These are phyloP conservation scores for Tinea semifulvella DNA, from an alignment of 2,888 invertebrate species.

Conservation along the genomic window DNA sequence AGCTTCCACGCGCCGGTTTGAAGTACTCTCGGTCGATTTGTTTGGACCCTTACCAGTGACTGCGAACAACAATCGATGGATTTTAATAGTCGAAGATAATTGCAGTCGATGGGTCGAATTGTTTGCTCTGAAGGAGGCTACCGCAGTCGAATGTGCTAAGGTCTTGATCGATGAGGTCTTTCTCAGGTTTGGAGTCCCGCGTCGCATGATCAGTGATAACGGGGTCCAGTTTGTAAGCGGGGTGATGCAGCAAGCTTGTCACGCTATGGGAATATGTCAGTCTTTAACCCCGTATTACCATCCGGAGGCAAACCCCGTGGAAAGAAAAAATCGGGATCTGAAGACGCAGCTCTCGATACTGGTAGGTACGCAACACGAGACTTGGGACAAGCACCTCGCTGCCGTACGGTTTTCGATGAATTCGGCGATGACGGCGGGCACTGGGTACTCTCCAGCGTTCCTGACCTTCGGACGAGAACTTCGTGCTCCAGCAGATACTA, in stretches of 20 bases:
- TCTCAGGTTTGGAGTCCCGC: slow-evolving; percentile 28
- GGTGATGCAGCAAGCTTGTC: slow-evolving; percentile 28
- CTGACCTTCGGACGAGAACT: slow-evolving; percentile 24
- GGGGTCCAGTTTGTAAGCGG: slow-evolving; percentile 30
- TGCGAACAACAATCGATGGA: slow-evolving; percentile 17
- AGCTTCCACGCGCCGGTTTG: slow-evolving; percentile 21
- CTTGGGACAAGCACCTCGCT: slow-evolving; percentile 28
- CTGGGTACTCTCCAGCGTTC: slow-evolving; percentile 21
- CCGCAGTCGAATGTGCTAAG: slow-evolving; percentile 23
- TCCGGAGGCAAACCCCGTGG: slow-evolving; percentile 23
- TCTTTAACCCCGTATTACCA: slow-evolving; percentile 27
- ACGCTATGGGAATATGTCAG: slow-evolving; percentile 24
- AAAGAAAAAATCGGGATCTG: slow-evolving; percentile 20
- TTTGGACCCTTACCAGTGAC: slow-evolving; percentile 24
- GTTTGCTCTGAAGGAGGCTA: slow-evolving; percentile 22
- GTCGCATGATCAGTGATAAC: slow-evolving; percentile 32
- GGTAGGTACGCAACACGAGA: slow-evolving; percentile 21
- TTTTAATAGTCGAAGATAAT: slow-evolving; percentile 23
- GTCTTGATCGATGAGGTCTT: slow-evolving; percentile 28
- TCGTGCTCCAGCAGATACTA: slow-evolving; percentile 19
- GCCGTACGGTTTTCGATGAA: slow-evolving; percentile 37
- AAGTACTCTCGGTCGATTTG: slow-evolving; percentile 28
- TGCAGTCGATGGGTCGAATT: slow-evolving; percentile 24
- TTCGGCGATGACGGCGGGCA: slow-evolving; percentile 22
- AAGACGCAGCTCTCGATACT: slow-evolving; percentile 21